Conservation (phyloP, 2,888 invertebrate species). For the Xestia xanthographa region DNA sequence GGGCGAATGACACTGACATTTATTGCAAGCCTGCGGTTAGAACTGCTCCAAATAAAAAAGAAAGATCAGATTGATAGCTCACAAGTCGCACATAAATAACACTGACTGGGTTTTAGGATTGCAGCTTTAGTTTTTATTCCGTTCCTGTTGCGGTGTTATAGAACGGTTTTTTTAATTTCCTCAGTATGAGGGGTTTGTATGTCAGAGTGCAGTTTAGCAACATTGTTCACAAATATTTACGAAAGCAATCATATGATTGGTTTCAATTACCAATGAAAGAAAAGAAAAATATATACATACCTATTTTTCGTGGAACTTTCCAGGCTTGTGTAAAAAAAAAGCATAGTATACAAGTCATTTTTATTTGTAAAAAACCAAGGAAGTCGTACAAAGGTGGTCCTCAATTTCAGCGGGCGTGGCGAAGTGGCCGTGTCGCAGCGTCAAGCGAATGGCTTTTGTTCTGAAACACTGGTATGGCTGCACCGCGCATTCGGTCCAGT, state of each 20-base stretch:
- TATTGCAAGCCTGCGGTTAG: conserved; percentile 16
- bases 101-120: not conserved
- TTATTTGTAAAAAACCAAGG: not conserved
- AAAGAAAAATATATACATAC: not conserved
- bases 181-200: not conserved
- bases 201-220: not conserved
- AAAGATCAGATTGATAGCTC: conserved; percentile 18
- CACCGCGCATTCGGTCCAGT: conserved; percentile 12
- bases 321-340: not conserved
- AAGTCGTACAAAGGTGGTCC: conserved; percentile 1
- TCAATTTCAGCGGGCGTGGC: conserved; percentile 9
- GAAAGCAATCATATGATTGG: not conserved
- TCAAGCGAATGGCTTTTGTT: conserved; percentile 46
- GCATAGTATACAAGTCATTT: not conserved
- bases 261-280: not conserved
- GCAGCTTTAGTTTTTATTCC: conserved; percentile 1
- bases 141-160: not conserved
- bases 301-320: not conserved
- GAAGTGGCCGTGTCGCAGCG: conserved; percentile 18
- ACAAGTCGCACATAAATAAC: conserved; percentile 13
- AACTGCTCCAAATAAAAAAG: conserved; percentile 26
- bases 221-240: not conserved
- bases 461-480: conserved; percentile 11
- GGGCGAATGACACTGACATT: conserved; percentile 18
- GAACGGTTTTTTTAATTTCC: not conserved